Evolutionary conservation across 1,140 invertebrate genomes (phyloP), one percentile per base, ranked within the genome.

Genomic region (Sarcophaga peregrina): DNA sequence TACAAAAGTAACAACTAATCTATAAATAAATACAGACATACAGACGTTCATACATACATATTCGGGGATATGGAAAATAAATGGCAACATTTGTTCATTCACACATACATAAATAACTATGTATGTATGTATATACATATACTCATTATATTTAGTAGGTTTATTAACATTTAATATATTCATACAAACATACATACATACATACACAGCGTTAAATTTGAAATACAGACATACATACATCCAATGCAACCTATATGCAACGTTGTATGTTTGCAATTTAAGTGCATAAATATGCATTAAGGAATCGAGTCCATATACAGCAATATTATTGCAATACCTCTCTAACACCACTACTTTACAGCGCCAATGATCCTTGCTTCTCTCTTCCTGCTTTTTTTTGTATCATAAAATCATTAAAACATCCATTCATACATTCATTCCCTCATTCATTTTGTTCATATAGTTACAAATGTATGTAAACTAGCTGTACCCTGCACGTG

Each of bases 201-300:
- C 4, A 58, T 58, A 6, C n/a, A 58, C n/a, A n/a, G n/a, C n/a
- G n/a, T n/a, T n/a, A n/a, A n/a, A n/a, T n/a, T n/a, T n/a, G n/a
- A n/a, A n/a, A 58, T n/a, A 58, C 13, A 58, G 3, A 58, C 11
- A 58, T 58, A 15, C 13, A 58, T 15, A 15, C 0, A 58, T 58
- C 15, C 4, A 58, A n/a, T 58, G 13, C n/a, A 58, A n/a, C n/a
- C n/a, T 13, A 13, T 58, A 58, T 58, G 54, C n/a, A 15, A 58
- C 5, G 13, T 7, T 5, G 6, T 58, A 58, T 68, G 62, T 68
- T 7, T 15, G 17, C 20, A 10, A 20, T 9, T 20, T 25, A 68
- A 68, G 62, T 68, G n/a, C 62, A n/a, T 68, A 68, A 68, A 68
- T 68, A 20, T 68, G 62, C 62, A 68, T 68, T 68, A 68, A 68